Evolutionary conservation across 2,113 vertebrate species (phyloP).

Genomic region (Vireo altiloquus): DNA sequence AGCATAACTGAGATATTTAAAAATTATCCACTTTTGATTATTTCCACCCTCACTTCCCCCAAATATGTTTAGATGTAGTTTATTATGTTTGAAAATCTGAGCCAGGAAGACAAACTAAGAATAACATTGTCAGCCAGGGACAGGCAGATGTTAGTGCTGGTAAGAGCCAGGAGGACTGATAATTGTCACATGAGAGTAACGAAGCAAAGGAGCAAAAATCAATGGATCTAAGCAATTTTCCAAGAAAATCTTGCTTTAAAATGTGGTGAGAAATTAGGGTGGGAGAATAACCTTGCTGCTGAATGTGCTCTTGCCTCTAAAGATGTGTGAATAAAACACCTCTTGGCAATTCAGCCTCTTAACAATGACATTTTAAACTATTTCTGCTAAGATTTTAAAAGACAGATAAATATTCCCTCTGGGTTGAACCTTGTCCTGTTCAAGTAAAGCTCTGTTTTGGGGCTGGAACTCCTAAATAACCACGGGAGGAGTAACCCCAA

Average conservation of each 20-base stretch:
- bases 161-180: background rate
- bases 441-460: background rate
- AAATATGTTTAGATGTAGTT: background rate
- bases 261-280: background rate
- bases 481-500: background rate
- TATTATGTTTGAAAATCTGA: background rate
- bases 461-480: background rate
- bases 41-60: background rate
- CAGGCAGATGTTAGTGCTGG: background rate
- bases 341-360: background rate
- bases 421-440: background rate
- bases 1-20: rapidly evolving
- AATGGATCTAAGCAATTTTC: background rate
- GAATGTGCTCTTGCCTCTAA: background rate
- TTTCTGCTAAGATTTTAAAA: background rate
- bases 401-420: background rate
- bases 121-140: background rate
- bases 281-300: background rate
- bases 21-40: background rate
- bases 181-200: background rate
- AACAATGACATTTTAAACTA: background rate
- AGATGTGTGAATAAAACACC: rapidly evolving
- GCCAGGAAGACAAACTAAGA: background rate
- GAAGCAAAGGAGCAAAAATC: background rate
- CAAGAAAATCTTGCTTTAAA: background rate